Percentiles rank a stretch among this genome's conserved stretches.
phyloP scores from a whole-genome alignment of 2,797 vertebrate species.

The Chloroceryle amazona region DNA sequence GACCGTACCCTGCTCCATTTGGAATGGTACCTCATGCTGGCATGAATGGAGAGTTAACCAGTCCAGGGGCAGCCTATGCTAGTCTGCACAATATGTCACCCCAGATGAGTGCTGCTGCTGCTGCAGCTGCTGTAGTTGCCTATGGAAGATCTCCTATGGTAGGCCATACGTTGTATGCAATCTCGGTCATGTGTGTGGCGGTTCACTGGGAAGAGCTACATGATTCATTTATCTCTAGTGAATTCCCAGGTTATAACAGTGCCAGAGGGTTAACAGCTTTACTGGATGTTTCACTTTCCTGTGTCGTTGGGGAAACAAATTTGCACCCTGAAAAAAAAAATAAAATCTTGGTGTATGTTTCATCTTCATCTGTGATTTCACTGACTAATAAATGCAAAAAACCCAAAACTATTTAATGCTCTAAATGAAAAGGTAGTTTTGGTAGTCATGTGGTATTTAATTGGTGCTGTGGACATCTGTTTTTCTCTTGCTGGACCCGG shows the following conservation, averaged over 20 bases:
- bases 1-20: conserved; percentile 91
- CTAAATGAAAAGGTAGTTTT: not conserved
- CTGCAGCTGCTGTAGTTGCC: conserved; percentile 90
- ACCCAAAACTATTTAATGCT: not conserved
- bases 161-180: conserved; percentile 35
- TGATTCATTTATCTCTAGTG: conserved; percentile 14
- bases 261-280: not conserved
- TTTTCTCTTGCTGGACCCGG: conserved; percentile 21
- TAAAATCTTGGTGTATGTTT: not conserved
- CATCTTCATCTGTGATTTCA: not conserved
- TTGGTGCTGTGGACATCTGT: not conserved
- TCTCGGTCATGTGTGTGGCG: not conserved
- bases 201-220: not conserved
- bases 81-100: conserved; percentile 96
- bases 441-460: not conserved
- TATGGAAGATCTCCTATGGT: conserved; percentile 96
- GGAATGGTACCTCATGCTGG: conserved; percentile 92
- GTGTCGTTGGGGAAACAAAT: not conserved
- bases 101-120: conserved; percentile 93
- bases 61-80: conserved; percentile 90
- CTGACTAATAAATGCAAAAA: not conserved
- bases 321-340: conserved; percentile 6
- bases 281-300: not conserved
- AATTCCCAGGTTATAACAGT: not conserved
- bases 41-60: conserved; percentile 93